A percentile compares a stretch with the other conserved stretches of the same genome.
Evolutionary conservation across 2,888 invertebrate genomes (phyloP).

Genomic region (Strigamia transsilvanica): DNA sequence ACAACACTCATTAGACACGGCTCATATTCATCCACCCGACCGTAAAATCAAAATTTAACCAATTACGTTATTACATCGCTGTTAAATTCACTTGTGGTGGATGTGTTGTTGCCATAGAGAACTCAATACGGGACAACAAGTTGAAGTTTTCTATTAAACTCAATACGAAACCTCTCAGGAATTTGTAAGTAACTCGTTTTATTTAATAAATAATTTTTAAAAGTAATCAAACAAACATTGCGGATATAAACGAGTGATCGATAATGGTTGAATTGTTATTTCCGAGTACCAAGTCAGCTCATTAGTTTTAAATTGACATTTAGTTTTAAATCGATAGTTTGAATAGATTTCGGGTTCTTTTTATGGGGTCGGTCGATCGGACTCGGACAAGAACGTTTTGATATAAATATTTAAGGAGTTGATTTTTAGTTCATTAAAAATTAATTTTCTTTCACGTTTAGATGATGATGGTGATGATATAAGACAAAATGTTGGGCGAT

Average conservation of each 20-base stretch:
- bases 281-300: background rate
- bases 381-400: too few species aligned
- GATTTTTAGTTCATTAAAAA: background rate
- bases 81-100: background rate
- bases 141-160: constrained; percentile 7
- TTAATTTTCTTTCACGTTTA: background rate
- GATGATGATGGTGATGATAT: background rate
- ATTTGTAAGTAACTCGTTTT: background rate
- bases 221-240: too few species aligned
- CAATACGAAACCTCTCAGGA: background rate
- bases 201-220: background rate
- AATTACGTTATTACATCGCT: background rate
- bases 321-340: background rate
- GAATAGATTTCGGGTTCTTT: background rate
- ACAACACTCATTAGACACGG: background rate
- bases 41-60: background rate
- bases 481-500: background rate
- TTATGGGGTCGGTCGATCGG: background rate
- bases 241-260: too few species aligned
- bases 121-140: constrained; percentile 14
- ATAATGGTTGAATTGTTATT: background rate
- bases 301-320: background rate
- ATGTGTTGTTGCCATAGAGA: constrained; percentile 31
- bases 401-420: too few species aligned
- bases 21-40: background rate